A percentile compares a stretch with the other conserved stretches of the same genome.
These are phyloP conservation scores for Rhineura floridana DNA, from an alignment of 2,113 vertebrate genomes.

Conservation along the genomic window DNA sequence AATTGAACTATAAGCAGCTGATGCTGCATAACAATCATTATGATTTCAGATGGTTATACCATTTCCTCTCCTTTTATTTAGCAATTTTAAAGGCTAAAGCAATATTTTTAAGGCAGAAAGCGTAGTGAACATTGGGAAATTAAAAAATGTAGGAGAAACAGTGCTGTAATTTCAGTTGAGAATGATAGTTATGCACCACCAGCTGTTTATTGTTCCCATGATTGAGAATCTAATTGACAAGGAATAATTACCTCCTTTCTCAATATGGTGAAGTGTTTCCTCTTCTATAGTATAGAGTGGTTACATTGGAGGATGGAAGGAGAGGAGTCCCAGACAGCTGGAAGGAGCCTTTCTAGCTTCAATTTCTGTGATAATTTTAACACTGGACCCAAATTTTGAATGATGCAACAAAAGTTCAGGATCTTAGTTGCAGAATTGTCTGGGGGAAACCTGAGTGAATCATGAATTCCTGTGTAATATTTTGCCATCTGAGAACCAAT, in stretches of 20 bases:
- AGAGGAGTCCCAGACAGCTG: background rate
- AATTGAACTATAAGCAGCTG: constrained; percentile 48
- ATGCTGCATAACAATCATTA: constrained; percentile 49
- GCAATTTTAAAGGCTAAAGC: constrained; percentile 38
- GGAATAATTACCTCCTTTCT: constrained; percentile 43
- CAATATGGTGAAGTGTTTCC: constrained; percentile 19
- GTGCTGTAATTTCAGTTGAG: constrained; percentile 52
- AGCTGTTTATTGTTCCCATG: constrained; percentile 57
- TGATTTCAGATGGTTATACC: constrained; percentile 48
- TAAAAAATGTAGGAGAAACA: constrained; percentile 12
- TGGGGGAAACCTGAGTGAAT: too few relatives aligned
- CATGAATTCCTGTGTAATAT: too few relatives aligned
- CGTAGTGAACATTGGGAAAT: constrained; percentile 55
- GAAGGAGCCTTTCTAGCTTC: too few relatives aligned
- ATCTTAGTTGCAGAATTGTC: too few relatives aligned
- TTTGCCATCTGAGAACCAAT: too few relatives aligned
- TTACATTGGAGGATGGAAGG: background rate
- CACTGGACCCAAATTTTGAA: background rate
- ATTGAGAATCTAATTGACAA: constrained; percentile 51
- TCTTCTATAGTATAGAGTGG: background rate
- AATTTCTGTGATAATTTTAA: background rate
- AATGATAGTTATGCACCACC: constrained; percentile 35
- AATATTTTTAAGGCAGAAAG: constrained; percentile 51
- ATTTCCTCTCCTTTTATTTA: constrained; percentile 53
- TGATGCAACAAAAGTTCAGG: too few relatives aligned